Evolutionary conservation across 2,797 vertebrate species (phyloP), one percentile per base, ranked within the genome.

Genomic region (Adelosebastes latens): DNA sequence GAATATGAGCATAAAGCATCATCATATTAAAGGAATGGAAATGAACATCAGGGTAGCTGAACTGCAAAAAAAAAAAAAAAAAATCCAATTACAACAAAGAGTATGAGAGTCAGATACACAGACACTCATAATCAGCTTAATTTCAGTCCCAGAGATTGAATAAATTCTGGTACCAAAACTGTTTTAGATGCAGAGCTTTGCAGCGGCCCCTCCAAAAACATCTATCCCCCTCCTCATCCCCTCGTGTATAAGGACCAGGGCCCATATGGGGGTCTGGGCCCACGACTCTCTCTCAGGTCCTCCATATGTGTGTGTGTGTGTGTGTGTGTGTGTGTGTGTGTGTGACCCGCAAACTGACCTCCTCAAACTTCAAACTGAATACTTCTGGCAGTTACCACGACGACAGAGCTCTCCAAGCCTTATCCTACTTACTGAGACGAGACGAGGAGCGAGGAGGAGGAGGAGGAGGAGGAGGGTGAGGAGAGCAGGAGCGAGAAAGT

Each of bases 311-410:
- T 75, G 75, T 75, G 59, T 80, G 63, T 82, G 77, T 83, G 70
- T 66, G 66, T 58, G 6, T 84, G 75, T 65, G 68, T 78, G 56
- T 58, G 67, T 39, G 74, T 49, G 67, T 61, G n/a, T 65, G 42
- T 66, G 79, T 94, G 94, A 93, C 97, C 96, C 83, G 89, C 95
- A 95, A 95, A 96, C 96, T 99, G 98, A 99, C 98, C 97, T 96
- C 97, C 97, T 98, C 98, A 98, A 98, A 98, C 97, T 98, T 98
- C 97, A 98, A 97, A 94, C 97, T 96, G 97, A 97, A 99, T 99
- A 98, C 97, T 97, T 99, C 95, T 99, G 98, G 97, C 98, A 99
- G 98, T 99, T 99, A 96, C 98, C 97, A 98, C 95, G 97, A 97
- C 94, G 97, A 99, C 97, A 95, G 96, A 96, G 96, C 96, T 96